Evolutionary conservation across 2,888 invertebrate species (phyloP).

Genomic region (Nephrotoma appendiculata): DNA sequence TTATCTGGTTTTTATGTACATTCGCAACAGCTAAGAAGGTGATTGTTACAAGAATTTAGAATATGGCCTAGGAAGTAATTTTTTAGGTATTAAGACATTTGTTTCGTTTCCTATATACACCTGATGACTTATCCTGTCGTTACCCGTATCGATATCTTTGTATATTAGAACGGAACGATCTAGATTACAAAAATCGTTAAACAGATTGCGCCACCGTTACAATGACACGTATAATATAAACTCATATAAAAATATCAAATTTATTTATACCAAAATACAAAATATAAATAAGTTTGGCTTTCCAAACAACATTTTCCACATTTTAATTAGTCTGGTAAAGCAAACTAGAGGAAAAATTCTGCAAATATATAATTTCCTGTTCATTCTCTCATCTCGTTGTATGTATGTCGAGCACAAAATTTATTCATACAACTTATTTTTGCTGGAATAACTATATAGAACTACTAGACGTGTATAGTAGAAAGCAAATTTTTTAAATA

Average conservation of each 20-base stretch:
- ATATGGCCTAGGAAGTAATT: neutral
- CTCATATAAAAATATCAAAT: neutral
- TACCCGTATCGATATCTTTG: neutral
- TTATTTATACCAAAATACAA: neutral
- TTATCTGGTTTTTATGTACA: neutral
- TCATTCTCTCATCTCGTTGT: neutral
- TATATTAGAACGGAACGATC: neutral
- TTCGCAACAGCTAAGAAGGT: neutral
- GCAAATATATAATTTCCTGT: neutral
- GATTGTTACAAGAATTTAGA: slow-evolving; percentile 7
- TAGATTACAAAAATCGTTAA: neutral
- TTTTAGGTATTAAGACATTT: neutral
- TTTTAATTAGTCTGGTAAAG: neutral
- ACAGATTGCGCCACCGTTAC: neutral
- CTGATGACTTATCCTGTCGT: neutral
- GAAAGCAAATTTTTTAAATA: neutral
- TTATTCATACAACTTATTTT: neutral
- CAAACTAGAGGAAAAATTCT: neutral
- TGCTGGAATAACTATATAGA: neutral
- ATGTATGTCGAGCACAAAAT: neutral
- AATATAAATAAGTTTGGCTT: neutral
- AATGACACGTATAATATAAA: neutral
- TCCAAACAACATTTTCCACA: neutral
- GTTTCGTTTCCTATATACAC: neutral
- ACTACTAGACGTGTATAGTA: too few species aligned